Evolutionary conservation across 2,797 vertebrate genomes (phyloP).

Genomic region (Rallus crepitans): DNA sequence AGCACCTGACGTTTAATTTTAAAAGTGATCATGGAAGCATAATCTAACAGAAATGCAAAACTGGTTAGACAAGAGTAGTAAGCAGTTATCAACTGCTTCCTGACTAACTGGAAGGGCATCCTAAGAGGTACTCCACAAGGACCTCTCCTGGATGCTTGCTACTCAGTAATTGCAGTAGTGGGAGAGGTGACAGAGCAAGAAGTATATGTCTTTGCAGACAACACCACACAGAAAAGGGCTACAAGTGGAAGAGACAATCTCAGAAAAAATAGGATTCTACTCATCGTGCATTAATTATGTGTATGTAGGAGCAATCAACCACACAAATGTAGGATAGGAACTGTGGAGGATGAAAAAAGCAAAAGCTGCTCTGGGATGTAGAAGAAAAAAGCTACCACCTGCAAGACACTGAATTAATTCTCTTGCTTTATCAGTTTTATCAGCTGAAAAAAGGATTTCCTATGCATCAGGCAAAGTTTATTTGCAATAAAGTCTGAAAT

Average conservation of each 20-base stretch:
- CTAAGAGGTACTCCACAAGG: background rate
- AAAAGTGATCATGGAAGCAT: background rate
- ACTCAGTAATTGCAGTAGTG: background rate
- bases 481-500: background rate
- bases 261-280: background rate
- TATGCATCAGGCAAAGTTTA: background rate
- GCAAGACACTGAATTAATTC: background rate
- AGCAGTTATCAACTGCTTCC: background rate
- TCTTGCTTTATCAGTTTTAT: background rate
- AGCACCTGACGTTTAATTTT: background rate
- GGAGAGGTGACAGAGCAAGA: background rate
- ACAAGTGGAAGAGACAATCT: background rate
- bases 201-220: background rate
- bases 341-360: background rate
- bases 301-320: background rate
- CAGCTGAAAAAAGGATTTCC: background rate
- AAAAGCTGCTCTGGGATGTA: background rate
- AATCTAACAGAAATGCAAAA: background rate
- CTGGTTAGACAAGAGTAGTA: background rate
- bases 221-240: background rate
- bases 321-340: background rate
- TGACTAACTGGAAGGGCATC: background rate
- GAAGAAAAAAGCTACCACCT: background rate
- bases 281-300: background rate
- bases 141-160: background rate